These are phyloP conservation scores for Oxyura jamaicensis DNA, from an alignment of 2,113 vertebrate genomes.

Conservation along the genomic window DNA sequence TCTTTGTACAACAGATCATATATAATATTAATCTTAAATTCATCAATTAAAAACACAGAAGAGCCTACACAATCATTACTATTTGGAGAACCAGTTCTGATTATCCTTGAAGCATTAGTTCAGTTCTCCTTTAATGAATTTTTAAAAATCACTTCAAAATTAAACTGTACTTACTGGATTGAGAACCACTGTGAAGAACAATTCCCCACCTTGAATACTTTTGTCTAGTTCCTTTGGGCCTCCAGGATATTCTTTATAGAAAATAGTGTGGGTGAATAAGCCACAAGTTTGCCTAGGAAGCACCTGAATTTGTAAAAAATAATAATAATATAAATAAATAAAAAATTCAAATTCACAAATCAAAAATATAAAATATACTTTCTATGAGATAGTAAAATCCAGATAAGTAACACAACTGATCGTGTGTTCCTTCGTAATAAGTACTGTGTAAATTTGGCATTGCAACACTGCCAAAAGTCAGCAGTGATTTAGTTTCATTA, in stretches of 20 bases:
- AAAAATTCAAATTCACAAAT: background rate
- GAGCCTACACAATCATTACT: background rate
- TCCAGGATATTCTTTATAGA: constrained; percentile 97
- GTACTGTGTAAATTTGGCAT: background rate
- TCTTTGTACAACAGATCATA: background rate
- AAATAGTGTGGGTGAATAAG: constrained; percentile 97
- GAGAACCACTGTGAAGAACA: constrained; percentile 94
- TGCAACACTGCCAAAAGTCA: background rate
- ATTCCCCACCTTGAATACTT: constrained; percentile 94
- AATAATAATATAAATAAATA: background rate
- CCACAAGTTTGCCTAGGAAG: constrained; percentile 97
- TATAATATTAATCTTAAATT: background rate
- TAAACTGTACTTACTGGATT: constrained; percentile 88
- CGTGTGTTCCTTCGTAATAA: background rate
- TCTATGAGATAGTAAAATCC: background rate
- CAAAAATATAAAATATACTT: background rate
- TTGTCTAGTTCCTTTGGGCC: constrained; percentile 94
- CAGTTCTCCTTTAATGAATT: background rate
- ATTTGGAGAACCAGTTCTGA: background rate
- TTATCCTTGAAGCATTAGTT: background rate
- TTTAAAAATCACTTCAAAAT: background rate
- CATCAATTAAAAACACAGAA: background rate
- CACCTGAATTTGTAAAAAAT: constrained; percentile 78
- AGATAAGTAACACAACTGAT: background rate
- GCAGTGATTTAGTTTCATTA: background rate